Base-by-base conservation (phyloP, 2,888 invertebrate species). In the Folsomia candida region DNA sequence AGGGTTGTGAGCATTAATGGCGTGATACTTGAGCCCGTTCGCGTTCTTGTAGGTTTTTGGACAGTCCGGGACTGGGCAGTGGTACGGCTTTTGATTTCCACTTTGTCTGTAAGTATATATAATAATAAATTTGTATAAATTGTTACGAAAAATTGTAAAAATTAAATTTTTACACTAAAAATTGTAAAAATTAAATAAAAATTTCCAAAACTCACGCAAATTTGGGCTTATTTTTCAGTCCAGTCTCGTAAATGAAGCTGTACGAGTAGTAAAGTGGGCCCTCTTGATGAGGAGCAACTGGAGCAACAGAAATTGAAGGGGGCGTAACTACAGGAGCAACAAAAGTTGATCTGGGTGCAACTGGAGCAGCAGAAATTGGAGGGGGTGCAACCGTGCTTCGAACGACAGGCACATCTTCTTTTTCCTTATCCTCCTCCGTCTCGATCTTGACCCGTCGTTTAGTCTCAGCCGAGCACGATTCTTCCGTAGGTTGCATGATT, bases 1-100 rank as follows among this genome's bases (percentile, higher is more conserved):
- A 83, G 91, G 91, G 84, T 91, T 91, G 83, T 93, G 93, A 9
- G 92, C 91, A 83, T 92, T 91, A 83, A 91, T 91, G 58, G 91
- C 91, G 84, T 93, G 93, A 83, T 93, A 93, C 82, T 92, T 93
- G 81, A 93, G 92, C 69, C 93, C 93, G 83, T 93, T 93, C 70
- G 92, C 89, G 83, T 93, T 93, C 83, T 93, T 93, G 84, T 93
- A 93, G 57, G 91, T 87, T 82, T 93, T 93, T 83, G 91, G 90
- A 84, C 93, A 93, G 61, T 92, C 92, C 64, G 91, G 91, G 72
- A 93, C 90, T 1, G 92, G 91, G 82, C 93, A 93, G 6, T 64
- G 37, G 54, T 64, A 75, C 0, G 77, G 77, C 26, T 72, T 69
- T 18, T 63, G 25, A 27, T 29, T 57, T 57, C 20, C 57, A 57